Percentiles rank a stretch among this genome's conserved stretches.
phyloP scores from a whole-genome alignment of 2,113 vertebrate species.

The Eulemur rufifrons region DNA sequence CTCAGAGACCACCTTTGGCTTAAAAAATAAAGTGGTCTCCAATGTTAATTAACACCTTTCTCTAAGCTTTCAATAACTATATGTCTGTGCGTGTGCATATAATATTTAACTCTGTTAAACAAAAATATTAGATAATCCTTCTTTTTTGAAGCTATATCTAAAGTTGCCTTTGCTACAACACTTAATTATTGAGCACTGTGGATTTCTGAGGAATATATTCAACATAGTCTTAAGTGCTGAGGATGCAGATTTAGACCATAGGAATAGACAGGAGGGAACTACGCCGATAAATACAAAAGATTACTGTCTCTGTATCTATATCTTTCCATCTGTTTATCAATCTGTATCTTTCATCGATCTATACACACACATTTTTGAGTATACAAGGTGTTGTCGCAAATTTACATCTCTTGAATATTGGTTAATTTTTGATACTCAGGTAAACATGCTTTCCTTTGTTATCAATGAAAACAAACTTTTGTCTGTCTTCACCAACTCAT shows the following conservation, averaged over 20 bases:
- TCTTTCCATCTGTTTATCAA: not conserved
- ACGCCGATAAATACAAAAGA: not conserved
- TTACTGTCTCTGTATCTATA: not conserved
- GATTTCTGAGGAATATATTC: not conserved
- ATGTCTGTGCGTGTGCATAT: not conserved
- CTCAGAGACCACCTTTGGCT: not conserved
- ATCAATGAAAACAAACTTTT: not conserved
- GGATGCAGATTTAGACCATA: not conserved
- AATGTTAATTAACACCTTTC: not conserved
- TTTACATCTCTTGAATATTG: not conserved
- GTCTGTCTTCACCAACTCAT: not conserved
- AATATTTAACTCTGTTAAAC: not conserved
- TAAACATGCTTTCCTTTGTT: not conserved
- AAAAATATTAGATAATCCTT: not conserved
- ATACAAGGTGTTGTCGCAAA: not conserved
- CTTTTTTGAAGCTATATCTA: not conserved
- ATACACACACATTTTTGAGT: not conserved
- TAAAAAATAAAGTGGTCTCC: not conserved
- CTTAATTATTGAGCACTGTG: not conserved
- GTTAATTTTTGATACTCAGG: not conserved
- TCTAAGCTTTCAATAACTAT: not conserved
- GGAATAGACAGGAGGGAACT: not conserved
- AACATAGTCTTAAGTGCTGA: not conserved
- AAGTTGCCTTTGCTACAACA: not conserved
- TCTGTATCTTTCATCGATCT: not conserved